A percentile compares a stretch with the other conserved stretches of the same genome.
phyloP scores from a whole-genome alignment of 2,888 invertebrate genomes.

The Schrankia costaestrigalis region DNA sequence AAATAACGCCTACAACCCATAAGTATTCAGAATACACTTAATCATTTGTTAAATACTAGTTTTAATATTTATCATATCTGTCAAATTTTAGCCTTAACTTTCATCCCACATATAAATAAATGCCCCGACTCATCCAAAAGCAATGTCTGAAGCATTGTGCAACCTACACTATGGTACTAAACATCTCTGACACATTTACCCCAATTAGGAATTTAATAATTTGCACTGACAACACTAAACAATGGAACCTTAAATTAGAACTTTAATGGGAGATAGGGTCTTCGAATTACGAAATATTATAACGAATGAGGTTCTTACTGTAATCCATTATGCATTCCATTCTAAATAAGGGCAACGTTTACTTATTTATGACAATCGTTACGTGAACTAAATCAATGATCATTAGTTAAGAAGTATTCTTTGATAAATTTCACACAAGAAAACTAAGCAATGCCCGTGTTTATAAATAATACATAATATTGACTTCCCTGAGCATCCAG shows the following conservation, averaged over 20 bases:
- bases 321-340: conserved; percentile 16
- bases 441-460: conserved; percentile 30
- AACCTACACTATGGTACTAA: conserved; percentile 53
- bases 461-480: conserved; percentile 67
- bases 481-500: conserved; percentile 66
- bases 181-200: conserved; percentile 65
- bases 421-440: conserved; percentile 34
- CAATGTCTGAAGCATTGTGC: conserved; percentile 60
- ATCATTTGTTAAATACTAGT: conserved; percentile 44
- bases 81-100: conserved; percentile 66
- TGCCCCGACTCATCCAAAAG: conserved; percentile 56
- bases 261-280: conserved; percentile 47
- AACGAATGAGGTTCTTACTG: conserved; percentile 18
- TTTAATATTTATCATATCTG: no score
- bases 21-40: conserved; percentile 11
- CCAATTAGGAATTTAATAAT: conserved; percentile 65
- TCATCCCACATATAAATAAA: conserved; percentile 60
- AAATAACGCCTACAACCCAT: no score
- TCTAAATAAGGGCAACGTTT: conserved; percentile 29
- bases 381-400: conserved; percentile 16
- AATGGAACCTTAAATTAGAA: conserved; percentile 66
- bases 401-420: conserved; percentile 25
- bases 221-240: conserved; percentile 60
- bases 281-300: conserved; percentile 48
- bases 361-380: conserved; percentile 17